Evolutionary conservation across 2,113 vertebrate species (phyloP), one percentile per base, ranked within the genome.

Genomic region (Anolis carolinensis): DNA sequence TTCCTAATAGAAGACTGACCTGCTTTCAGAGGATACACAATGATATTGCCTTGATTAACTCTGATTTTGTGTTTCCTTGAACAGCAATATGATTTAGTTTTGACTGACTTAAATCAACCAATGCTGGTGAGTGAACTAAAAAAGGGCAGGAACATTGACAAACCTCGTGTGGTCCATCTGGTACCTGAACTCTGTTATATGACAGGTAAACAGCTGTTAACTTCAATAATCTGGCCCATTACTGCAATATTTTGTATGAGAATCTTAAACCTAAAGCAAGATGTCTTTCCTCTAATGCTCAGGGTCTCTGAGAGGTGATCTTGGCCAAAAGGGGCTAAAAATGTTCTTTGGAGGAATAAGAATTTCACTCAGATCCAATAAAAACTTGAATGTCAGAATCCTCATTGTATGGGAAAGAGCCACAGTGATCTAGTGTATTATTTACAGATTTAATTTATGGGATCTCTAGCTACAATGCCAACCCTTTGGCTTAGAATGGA

Each of bases 171-270:
- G 62, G 93, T 39, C 50, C 95, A 96, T 90, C 92, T 96, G 72
- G 68, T 96, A 2, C 96, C 96, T 0, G 96, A 96, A 55, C 85
- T 96, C 75, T 95, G 95, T 89, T 96, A 93, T 52, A 81, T 96
- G 2, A 96, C 96, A 89, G 95, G 96, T 96, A 92, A 89, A 50
- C 5, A 32, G 11, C 44, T 75, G 44, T 55, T 65, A 14, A 74
- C 52, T n/a, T 62, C 23, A 74, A 2, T 62, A 10, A n/a, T 67
- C 48, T 20, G 59, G 20, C 25, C 32, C 32, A 16, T 55, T 39
- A n/a, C n/a, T 65, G 9, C n/a, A 74, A 25, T 3, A 34, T 30
- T 21, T n/a, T n/a, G 13, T 48, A 30, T 72, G 30, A 63, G 39
- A 30, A 14, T 73, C 18, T n/a, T 72, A 32, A 83, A 59, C 13